Conservation (phyloP, 2,888 invertebrate species). For the Cantharis nigra region DNA sequence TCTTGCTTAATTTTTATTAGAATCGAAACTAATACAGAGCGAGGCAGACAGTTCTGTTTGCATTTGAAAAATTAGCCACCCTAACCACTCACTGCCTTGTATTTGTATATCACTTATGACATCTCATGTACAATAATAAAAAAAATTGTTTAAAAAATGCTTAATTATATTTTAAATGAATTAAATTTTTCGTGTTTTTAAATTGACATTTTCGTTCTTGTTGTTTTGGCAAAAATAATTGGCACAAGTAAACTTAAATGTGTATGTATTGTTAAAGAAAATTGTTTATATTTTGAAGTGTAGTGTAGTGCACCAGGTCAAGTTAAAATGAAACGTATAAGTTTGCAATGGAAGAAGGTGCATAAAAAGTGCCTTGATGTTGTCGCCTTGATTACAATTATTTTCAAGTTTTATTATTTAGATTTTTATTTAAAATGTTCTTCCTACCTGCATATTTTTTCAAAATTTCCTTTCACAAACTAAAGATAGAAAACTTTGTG, state of each 20-base stretch:
- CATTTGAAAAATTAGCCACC: neutral
- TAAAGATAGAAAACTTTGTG: neutral
- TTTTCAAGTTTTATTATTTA: constrained; percentile 15
- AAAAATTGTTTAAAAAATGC: neutral
- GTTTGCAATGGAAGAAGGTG: constrained; percentile 22
- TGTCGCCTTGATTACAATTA: constrained; percentile 15
- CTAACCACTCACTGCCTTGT: neutral
- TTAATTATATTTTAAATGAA: neutral
- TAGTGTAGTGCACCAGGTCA: neutral
- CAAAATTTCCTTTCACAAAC: neutral
- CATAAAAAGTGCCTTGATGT: constrained; percentile 31
- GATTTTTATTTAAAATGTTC: neutral
- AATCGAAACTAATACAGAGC: neutral
- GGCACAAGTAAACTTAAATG: neutral
- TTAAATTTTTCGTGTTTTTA: neutral
- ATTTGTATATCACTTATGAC: neutral
- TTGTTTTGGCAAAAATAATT: neutral
- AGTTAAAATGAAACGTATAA: neutral
- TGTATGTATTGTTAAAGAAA: neutral
- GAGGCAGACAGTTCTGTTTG: neutral
- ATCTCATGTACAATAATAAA: neutral
- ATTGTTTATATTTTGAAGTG: neutral
- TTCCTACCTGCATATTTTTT: neutral
- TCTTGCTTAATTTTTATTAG: neutral
- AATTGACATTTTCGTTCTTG: neutral